Evolutionary conservation across 2,797 vertebrate species (phyloP).

Genomic region (Tokudaia tokunoshimensis): DNA sequence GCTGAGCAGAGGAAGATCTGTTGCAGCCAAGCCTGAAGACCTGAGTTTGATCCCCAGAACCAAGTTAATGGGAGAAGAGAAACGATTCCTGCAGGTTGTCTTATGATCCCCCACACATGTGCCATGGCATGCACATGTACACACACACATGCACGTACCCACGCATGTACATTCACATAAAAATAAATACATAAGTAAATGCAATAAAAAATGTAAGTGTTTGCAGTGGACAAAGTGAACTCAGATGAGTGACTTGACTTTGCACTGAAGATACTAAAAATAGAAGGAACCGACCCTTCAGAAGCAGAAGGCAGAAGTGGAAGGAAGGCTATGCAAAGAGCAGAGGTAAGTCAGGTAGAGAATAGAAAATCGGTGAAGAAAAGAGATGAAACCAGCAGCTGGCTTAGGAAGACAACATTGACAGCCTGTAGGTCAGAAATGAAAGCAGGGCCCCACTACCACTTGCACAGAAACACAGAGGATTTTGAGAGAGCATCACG

Average conservation of each 20-base stretch:
- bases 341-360: neutral
- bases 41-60: neutral
- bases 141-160: neutral
- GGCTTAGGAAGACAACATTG: neutral
- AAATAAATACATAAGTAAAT: neutral
- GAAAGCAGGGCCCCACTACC: neutral
- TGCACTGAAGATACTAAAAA: neutral
- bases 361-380: neutral
- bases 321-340: neutral
- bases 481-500: neutral
- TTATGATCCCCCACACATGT: too few relatives aligned
- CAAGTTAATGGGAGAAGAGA: neutral
- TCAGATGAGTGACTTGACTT: neutral
- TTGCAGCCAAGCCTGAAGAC: neutral
- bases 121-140: accelerated
- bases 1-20: neutral
- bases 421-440: neutral
- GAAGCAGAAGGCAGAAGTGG: neutral
- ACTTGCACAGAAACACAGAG: neutral
- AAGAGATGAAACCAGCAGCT: neutral
- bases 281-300: neutral
- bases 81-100: neutral
- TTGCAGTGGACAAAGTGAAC: neutral
- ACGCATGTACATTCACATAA: neutral
- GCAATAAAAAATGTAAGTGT: neutral